Evolutionary conservation across 2,888 invertebrate genomes (phyloP).

Genomic region (Chymomyza amoena): DNA sequence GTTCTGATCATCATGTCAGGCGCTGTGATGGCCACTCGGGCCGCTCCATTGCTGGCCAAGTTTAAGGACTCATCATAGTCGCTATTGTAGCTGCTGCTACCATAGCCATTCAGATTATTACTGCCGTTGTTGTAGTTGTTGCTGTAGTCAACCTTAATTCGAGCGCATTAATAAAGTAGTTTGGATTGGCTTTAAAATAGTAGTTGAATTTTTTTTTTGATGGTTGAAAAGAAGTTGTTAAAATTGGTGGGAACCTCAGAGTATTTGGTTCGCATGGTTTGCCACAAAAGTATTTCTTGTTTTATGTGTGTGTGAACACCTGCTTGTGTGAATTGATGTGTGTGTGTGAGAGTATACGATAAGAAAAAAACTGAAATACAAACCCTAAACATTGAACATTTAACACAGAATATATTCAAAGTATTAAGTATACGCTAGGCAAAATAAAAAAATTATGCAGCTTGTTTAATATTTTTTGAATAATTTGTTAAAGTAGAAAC

Average conservation of each 20-base stretch:
- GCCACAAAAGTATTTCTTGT: background rate
- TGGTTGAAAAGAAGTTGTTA: slow-evolving; percentile 8
- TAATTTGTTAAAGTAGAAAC: background rate
- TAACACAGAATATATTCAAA: background rate
- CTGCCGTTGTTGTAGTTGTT: slow-evolving; percentile 28
- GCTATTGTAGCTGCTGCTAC: slow-evolving; percentile 26
- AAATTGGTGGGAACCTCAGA: background rate
- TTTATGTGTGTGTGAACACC: background rate
- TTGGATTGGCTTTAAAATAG: slow-evolving; percentile 11
- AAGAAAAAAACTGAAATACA: background rate
- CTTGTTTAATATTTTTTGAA: background rate
- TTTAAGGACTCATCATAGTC: slow-evolving; percentile 52
- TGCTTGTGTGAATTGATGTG: background rate
- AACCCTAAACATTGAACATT: background rate
- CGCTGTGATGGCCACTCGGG: slow-evolving; percentile 14
- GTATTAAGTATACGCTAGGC: background rate
- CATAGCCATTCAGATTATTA: slow-evolving; percentile 13
- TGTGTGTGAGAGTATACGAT: background rate
- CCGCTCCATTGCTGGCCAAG: slow-evolving; percentile 38
- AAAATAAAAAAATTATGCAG: background rate
- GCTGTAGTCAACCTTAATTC: slow-evolving; percentile 67
- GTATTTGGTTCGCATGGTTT: slow-evolving; percentile 11
- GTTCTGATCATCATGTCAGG: background rate
- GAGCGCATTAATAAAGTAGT: slow-evolving; percentile 15
- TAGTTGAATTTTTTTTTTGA: slow-evolving; percentile 7